Conservation (phyloP, 2,113 vertebrate genomes). For the Sorex araneus region DNA sequence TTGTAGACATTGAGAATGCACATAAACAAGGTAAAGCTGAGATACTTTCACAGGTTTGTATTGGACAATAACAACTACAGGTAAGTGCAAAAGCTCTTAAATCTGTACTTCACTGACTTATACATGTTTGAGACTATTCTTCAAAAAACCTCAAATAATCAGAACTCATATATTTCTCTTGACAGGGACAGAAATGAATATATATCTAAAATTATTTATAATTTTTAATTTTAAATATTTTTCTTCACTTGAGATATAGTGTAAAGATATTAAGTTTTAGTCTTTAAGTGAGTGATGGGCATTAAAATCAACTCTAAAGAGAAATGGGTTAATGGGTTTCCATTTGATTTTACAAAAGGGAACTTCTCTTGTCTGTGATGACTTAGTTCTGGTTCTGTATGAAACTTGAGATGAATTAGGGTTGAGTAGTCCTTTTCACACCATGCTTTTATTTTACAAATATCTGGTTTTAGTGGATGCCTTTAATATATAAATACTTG, state of each 20-base stretch:
- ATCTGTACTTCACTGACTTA: background rate
- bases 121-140: background rate
- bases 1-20: constrained; percentile 66
- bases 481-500: background rate
- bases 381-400: background rate
- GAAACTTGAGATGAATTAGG: constrained; percentile 21
- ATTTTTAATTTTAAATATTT: constrained; percentile 60
- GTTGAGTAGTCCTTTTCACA: background rate
- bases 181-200: background rate
- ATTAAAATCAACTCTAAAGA: background rate
- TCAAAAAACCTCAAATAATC: background rate
- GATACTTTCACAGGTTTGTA: constrained; percentile 59
- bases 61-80: background rate
- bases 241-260: background rate
- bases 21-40: constrained; percentile 76
- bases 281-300: background rate
- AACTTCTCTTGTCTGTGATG: background rate
- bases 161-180: background rate
- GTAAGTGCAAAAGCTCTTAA: constrained; percentile 37
- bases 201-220: background rate
- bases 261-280: background rate
- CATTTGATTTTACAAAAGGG: background rate
- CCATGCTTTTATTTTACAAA: constrained; percentile 10
- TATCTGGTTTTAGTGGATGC: background rate
- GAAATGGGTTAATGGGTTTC: background rate